phyloP scores from a whole-genome alignment of 2,888 invertebrate genomes.

The Cheiracanthium punctorium region DNA sequence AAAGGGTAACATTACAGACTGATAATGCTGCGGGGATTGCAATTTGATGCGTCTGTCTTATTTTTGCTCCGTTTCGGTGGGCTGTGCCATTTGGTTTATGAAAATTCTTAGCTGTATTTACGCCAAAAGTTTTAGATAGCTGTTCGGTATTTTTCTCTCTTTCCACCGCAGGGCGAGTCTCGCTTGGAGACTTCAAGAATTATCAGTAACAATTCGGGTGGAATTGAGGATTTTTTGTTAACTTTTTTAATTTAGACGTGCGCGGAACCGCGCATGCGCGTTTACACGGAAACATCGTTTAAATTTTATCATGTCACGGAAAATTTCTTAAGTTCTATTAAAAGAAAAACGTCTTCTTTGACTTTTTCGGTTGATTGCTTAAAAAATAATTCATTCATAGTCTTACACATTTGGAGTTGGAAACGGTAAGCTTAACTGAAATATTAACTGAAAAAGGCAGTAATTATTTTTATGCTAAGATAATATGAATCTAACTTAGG shows the following conservation, averaged over 20 bases:
- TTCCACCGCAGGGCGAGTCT: neutral
- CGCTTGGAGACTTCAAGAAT: neutral
- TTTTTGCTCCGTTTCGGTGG: constrained; percentile 28
- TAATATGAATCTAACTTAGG: no score
- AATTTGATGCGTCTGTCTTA: constrained; percentile 1
- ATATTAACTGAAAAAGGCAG: no score
- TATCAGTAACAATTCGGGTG: neutral
- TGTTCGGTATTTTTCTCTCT: neutral
- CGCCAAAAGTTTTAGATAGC: neutral
- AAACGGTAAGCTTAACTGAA: no score
- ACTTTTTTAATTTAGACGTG: neutral
- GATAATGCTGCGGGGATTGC: neutral
- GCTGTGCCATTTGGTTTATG: neutral
- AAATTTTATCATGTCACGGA: no score
- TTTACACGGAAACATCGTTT: no score
- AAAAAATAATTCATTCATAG: no score
- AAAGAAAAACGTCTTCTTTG: no score
- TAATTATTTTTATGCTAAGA: no score
- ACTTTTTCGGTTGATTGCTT: no score
- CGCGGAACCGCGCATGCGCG: neutral
- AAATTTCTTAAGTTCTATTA: no score
- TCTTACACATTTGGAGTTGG: no score
- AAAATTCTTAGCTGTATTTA: neutral
- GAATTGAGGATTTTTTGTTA: neutral
- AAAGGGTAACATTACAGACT: constrained; percentile 38